Conservation (phyloP, 1,140 invertebrate genomes). For the Schlechtendalia chinensis region DNA sequence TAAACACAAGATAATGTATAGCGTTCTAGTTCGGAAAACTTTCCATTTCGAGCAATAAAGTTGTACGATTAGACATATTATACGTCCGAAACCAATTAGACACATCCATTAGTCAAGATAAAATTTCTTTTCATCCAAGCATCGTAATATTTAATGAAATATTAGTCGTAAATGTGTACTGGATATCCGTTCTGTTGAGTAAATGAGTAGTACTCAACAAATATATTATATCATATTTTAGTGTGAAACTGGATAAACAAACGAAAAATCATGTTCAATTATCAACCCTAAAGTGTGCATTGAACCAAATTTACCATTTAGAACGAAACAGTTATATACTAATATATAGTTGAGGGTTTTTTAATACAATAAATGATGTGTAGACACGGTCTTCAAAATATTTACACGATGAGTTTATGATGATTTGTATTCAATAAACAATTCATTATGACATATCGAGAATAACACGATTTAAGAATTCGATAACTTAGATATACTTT, state of each 20-base stretch:
- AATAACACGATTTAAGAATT: too few relatives aligned
- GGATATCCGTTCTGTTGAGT: background rate
- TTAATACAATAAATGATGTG: background rate
- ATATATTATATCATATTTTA: background rate
- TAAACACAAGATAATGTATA: too few relatives aligned
- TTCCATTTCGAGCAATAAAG: background rate
- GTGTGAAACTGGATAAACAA: background rate
- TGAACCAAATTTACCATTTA: too few relatives aligned
- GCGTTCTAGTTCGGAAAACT: too few relatives aligned
- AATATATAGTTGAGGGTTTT: background rate
- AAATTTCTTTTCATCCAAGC: background rate
- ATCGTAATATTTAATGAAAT: background rate
- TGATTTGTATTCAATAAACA: too few relatives aligned
- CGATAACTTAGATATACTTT: too few relatives aligned
- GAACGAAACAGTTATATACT: too few relatives aligned
- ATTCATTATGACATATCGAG: too few relatives aligned
- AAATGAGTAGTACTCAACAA: background rate
- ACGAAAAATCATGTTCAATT: background rate
- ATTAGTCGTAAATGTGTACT: slow-evolving; percentile 12
- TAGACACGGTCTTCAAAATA: too few relatives aligned
- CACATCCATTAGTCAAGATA: slow-evolving; percentile 13
- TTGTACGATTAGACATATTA: background rate
- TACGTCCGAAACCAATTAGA: background rate
- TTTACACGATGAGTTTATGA: too few relatives aligned
- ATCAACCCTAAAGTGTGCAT: background rate